Evolutionary conservation across 2,113 vertebrate genomes (phyloP).

Genomic region (Ia io): DNA sequence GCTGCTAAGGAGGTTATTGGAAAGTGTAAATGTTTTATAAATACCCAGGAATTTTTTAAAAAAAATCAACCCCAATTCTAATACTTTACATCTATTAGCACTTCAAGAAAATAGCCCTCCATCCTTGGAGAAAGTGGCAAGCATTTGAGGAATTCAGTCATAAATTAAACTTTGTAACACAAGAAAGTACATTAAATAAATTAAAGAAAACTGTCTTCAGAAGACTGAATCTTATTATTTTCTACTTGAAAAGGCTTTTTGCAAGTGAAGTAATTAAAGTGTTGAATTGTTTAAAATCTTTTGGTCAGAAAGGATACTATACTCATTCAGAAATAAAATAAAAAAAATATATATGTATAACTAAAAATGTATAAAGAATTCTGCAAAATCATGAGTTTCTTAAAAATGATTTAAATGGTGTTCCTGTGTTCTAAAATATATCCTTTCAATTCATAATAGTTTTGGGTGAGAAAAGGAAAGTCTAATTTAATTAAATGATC

Average conservation of each 20-base stretch:
- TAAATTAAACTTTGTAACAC: not conserved
- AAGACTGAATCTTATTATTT: not conserved
- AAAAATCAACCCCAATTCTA: not conserved
- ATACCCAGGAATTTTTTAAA: not conserved
- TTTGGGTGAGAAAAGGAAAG: not conserved
- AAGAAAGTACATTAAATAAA: not conserved
- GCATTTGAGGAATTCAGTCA: not conserved
- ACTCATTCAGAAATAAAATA: not conserved
- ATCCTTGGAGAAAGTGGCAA: not conserved
- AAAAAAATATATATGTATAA: not conserved
- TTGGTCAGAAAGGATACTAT: not conserved
- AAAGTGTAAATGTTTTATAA: not conserved
- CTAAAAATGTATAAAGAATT: not conserved
- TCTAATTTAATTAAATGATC: not conserved
- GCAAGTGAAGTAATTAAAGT: constrained; percentile 18
- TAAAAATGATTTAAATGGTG: not conserved
- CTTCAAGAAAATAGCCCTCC: not conserved
- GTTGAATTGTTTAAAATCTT: constrained; percentile 3
- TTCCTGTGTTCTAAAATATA: not conserved
- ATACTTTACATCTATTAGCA: not conserved
- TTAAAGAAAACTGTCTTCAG: not conserved
- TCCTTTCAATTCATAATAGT: not conserved
- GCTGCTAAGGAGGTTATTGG: not conserved
- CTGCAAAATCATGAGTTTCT: not conserved
- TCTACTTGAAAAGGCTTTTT: not conserved